Evolutionary conservation across 2,113 vertebrate genomes (phyloP), one percentile per base, ranked within the genome.

Genomic region (Xiphophorus couchianus): DNA sequence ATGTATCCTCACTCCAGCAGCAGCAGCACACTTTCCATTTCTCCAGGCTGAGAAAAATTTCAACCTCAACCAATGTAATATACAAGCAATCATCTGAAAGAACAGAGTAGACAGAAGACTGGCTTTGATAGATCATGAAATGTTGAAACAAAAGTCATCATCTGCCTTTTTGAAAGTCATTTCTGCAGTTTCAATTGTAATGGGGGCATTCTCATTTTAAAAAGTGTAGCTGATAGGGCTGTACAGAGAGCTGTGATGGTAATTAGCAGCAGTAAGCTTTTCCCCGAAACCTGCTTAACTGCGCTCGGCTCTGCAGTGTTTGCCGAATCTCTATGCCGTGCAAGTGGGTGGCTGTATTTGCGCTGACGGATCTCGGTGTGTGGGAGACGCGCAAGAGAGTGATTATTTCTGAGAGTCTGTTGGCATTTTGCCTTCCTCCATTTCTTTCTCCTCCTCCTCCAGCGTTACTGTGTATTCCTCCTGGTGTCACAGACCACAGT

Each of bases 391-490:
- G 68, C 65, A 64, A 86, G 22, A 66, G 70, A 74, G 72, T 68
- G 84, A 89, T 89, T 89, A 85, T 86, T 85, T 82, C 72, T 68
- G 67, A 87, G 76, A 87, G 76, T 61, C 74, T 85, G 11, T 77
- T 84, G 81, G 79, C 63, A 28, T 76, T 81, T 62, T 77, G 74
- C 82, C 78, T 25, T 70, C 62, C 73, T 84, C 31, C 58, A 62
- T 42, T 60, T 65, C 51, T 58, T 58, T 58, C 25, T 63, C 67
- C 44, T 63, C 67, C 42, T 82, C 69, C 64, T 77, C 64, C 2
- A 25, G 63, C 48, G 74, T 71, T 17, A 67, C 69, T 71, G 63
- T n/a, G 54, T 70, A 14, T 81, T 72, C 71, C 71, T 73, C 61
- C 62, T 35, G 67, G 73, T 76, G 68, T 70, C 74, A 84, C 64